Conservation (phyloP, 1,140 invertebrate species). For the Trypoxylus dichotomus region DNA sequence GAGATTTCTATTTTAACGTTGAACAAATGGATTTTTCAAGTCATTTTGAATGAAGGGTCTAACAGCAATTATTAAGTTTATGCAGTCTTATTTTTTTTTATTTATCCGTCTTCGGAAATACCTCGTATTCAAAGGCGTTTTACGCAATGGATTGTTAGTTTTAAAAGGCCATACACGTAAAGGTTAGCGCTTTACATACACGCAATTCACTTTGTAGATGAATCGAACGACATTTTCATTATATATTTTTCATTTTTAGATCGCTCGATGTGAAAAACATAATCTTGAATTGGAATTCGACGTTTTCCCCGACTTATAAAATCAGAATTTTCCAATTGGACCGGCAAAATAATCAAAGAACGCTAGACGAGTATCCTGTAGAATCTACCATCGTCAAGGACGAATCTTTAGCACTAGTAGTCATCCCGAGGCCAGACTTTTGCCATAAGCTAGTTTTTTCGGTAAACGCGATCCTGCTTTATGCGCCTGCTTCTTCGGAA, state of each 20-base stretch:
- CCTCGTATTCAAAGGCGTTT: too few relatives aligned
- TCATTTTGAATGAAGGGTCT: too few relatives aligned
- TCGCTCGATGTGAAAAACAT: background rate
- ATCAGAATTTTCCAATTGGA: background rate
- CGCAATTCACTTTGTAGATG: too few relatives aligned
- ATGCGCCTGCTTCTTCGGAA: background rate
- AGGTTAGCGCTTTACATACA: too few relatives aligned
- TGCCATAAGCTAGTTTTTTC: background rate
- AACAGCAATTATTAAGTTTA: too few relatives aligned
- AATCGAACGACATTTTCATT: too few relatives aligned
- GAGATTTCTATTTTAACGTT: too few relatives aligned
- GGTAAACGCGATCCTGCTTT: background rate
- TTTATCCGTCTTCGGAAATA: too few relatives aligned
- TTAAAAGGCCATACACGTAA: too few relatives aligned
- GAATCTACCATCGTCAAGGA: background rate
- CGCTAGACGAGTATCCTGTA: background rate
- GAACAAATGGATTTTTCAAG: too few relatives aligned
- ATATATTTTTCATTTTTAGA: background rate
- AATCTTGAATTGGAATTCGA: background rate
- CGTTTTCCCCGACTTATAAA: background rate
- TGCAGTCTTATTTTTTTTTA: too few relatives aligned
- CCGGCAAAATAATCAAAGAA: background rate
- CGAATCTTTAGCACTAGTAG: background rate
- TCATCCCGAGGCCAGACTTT: background rate
- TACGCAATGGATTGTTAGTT: too few relatives aligned